These are phyloP conservation scores for Harpalus rufipes DNA, from an alignment of 2,888 invertebrate species.

Conservation along the genomic window DNA sequence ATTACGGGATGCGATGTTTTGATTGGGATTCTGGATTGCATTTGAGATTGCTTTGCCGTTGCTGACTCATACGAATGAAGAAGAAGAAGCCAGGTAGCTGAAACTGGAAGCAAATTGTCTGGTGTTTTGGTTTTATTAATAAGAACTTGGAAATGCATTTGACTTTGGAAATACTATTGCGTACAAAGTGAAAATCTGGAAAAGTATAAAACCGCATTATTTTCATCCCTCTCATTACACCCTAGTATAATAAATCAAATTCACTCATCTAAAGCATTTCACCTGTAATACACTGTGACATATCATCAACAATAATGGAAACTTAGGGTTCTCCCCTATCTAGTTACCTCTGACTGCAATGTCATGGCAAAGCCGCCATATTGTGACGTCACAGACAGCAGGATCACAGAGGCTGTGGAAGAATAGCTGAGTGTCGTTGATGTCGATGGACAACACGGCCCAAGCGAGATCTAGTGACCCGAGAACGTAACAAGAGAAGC, in stretches of 20 bases:
- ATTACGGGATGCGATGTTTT: too few relatives aligned
- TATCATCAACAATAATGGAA: constrained; percentile 48
- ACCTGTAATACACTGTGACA: constrained; percentile 31
- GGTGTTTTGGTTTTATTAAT: too few relatives aligned
- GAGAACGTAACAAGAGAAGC: constrained; percentile 6
- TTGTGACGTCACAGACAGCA: neutral
- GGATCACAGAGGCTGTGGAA: neutral
- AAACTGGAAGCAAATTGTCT: too few relatives aligned
- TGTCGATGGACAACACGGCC: neutral
- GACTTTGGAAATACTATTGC: too few relatives aligned
- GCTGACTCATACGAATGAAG: too few relatives aligned
- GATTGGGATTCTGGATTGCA: too few relatives aligned
- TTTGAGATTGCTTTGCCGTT: too few relatives aligned
- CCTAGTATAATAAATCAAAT: constrained; percentile 25
- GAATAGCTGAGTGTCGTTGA: neutral
- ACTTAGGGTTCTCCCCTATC: constrained; percentile 22
- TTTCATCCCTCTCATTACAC: neutral
- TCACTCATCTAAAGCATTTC: constrained; percentile 22
- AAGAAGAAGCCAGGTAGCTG: too few relatives aligned
- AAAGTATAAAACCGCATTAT: neutral
- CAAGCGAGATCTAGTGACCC: constrained; percentile 14
- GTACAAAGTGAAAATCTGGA: too few relatives aligned
- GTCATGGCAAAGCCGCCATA: neutral
- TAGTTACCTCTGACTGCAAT: constrained; percentile 15
- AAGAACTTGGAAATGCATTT: too few relatives aligned